Evolutionary conservation across 2,113 vertebrate species (phyloP).

Genomic region (Dipodomys merriami): DNA sequence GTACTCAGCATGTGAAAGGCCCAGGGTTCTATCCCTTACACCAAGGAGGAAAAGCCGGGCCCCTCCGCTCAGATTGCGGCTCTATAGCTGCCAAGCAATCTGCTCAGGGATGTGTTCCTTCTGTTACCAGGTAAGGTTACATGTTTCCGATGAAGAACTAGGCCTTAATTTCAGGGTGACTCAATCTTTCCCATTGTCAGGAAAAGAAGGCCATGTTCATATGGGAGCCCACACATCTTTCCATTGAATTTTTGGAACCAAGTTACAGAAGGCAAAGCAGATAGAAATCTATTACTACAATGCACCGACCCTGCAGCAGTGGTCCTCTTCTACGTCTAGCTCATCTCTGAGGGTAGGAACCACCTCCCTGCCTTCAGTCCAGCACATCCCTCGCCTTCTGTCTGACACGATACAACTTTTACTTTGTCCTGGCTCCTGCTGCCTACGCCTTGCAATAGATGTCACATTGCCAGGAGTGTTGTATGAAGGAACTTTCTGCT

Average conservation of each 20-base stretch:
- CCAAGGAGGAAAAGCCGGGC: not conserved
- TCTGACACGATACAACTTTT: slow-evolving; percentile 85
- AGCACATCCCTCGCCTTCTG: slow-evolving; percentile 92
- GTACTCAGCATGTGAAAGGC: not conserved
- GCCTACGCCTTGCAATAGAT: slow-evolving; percentile 84
- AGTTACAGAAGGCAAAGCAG: not conserved
- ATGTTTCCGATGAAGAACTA: slow-evolving; percentile 11
- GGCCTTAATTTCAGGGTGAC: not conserved
- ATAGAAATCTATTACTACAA: slow-evolving; percentile 59
- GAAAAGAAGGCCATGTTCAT: slow-evolving; percentile 28
- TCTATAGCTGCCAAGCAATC: not conserved
- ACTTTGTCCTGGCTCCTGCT: slow-evolving; percentile 83
- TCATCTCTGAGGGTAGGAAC: slow-evolving; percentile 82
- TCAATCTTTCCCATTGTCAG: not conserved
- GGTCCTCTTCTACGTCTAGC: slow-evolving; percentile 90
- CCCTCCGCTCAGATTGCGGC: not conserved
- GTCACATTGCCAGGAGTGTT: slow-evolving; percentile 82
- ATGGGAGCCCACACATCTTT: not conserved
- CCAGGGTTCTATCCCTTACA: not conserved
- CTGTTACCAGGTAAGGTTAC: not conserved
- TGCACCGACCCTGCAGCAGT: slow-evolving; percentile 92
- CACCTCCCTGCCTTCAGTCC: slow-evolving; percentile 85
- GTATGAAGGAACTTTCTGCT: slow-evolving; percentile 90
- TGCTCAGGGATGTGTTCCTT: no score
- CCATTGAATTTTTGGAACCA: slow-evolving; percentile 8